These are phyloP conservation scores for Caerostris extrusa DNA, from an alignment of 1,140 invertebrate genomes.

Conservation along the genomic window DNA sequence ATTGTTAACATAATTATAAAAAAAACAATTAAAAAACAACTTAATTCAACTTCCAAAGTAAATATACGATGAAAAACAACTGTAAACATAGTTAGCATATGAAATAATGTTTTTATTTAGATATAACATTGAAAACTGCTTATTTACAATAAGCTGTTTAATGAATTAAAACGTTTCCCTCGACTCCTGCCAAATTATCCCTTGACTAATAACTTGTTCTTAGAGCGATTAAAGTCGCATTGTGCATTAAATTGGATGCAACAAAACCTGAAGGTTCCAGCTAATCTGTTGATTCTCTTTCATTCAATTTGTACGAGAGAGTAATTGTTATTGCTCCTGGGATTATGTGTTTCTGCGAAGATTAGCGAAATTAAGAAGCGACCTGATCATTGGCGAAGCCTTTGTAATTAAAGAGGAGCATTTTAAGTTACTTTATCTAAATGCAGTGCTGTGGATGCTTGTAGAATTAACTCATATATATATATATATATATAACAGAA, in stretches of 20 bases:
- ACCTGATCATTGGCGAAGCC: background rate
- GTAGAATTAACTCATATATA: background rate
- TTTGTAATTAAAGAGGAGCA: background rate
- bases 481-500: too few relatives aligned
- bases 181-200: background rate
- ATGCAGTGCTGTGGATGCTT: background rate
- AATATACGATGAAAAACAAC: too few relatives aligned
- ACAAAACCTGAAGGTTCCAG: background rate
- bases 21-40: too few relatives aligned
- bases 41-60: too few relatives aligned
- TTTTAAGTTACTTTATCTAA: background rate
- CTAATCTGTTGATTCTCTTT: slow-evolving; percentile 11
- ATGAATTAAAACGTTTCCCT: background rate
- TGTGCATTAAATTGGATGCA: background rate
- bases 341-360: background rate
- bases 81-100: too few relatives aligned
- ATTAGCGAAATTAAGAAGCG: slow-evolving; percentile 2
- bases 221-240: background rate
- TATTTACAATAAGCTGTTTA: background rate
- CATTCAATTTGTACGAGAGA: background rate
- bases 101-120: too few relatives aligned
- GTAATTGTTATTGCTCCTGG: background rate
- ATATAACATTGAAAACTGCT: too few relatives aligned
- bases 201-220: background rate
- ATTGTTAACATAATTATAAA: too few relatives aligned